Conservation (phyloP, 2,888 invertebrate genomes). For the Clitarchus hookeri region DNA sequence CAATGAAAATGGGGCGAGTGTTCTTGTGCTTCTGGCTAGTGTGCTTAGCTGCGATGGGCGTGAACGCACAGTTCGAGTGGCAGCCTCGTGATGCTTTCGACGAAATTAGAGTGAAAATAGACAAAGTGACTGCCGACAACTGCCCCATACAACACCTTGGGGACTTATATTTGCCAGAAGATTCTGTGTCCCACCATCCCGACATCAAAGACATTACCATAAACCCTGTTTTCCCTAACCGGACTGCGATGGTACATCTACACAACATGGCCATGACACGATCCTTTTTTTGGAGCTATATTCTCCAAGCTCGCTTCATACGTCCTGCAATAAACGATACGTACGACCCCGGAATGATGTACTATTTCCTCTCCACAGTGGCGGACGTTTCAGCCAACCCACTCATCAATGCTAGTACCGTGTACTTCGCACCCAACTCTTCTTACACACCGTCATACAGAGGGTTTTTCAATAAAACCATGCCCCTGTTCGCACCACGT, state of each 20-base stretch:
- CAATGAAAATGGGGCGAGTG: not conserved
- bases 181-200: constrained; percentile 87
- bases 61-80: constrained; percentile 90
- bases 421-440: constrained; percentile 93
- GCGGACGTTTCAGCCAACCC: constrained; percentile 94
- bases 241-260: constrained; percentile 88
- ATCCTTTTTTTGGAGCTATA: constrained; percentile 95
- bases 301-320: constrained; percentile 87
- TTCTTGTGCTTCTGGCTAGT: not conserved
- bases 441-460: constrained; percentile 93
- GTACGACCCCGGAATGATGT: constrained; percentile 98
- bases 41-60: constrained; percentile 58
- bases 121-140: constrained; percentile 83
- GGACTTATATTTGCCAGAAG: constrained; percentile 81
- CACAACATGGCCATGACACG: constrained; percentile 97
- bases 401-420: constrained; percentile 87
- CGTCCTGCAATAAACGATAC: constrained; percentile 89
- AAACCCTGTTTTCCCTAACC: constrained; percentile 92
- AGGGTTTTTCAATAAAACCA: constrained; percentile 95
- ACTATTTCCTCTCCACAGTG: constrained; percentile 91
- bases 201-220: constrained; percentile 93
- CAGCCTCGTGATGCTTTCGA: constrained; percentile 89
- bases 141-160: constrained; percentile 86
- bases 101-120: constrained; percentile 81
- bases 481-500: constrained; percentile 92